A percentile compares a stretch with the other conserved stretches of the same genome.
phyloP scores from a whole-genome alignment of 2,888 invertebrate genomes.

The Watsonalla cultraria region DNA sequence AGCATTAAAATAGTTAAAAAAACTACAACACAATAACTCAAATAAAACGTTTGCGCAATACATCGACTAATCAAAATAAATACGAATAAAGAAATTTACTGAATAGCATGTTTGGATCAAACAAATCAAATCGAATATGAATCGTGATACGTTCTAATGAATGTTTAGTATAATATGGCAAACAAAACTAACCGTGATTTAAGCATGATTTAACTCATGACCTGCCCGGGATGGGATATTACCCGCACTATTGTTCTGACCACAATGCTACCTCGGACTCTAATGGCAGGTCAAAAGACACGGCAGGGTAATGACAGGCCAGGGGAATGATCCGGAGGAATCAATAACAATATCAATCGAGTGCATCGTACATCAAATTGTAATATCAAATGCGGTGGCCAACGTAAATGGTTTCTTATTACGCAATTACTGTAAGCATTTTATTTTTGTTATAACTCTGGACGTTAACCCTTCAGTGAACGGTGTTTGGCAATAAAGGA shows the following conservation, averaged over 20 bases:
- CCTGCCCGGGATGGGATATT: conserved; percentile 36
- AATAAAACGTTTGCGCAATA: neutral
- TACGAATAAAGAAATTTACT: conserved; percentile 30
- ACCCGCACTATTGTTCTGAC: conserved; percentile 32
- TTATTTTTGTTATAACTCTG: conserved; percentile 19
- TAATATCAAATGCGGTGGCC: conserved; percentile 44
- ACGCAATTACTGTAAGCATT: conserved; percentile 39
- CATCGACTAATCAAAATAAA: conserved; percentile 1
- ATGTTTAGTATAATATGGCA: conserved; percentile 31
- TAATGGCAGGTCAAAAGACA: conserved; percentile 65
- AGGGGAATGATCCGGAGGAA: conserved; percentile 43
- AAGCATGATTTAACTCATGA: conserved; percentile 42
- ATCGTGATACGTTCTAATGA: conserved; percentile 54
- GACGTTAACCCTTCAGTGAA: neutral
- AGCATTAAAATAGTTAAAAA: conserved; percentile 3
- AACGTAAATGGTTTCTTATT: conserved; percentile 33
- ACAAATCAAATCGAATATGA: conserved; percentile 34
- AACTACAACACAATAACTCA: neutral
- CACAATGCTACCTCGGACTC: conserved; percentile 21
- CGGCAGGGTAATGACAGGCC: conserved; percentile 65
- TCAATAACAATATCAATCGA: conserved; percentile 45
- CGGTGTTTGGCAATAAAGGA: neutral
- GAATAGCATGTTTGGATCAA: conserved; percentile 26
- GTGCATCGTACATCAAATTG: conserved; percentile 38
- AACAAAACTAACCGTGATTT: conserved; percentile 47